phyloP scores from a whole-genome alignment of 2,113 vertebrate species.

The Mellivora capensis region DNA sequence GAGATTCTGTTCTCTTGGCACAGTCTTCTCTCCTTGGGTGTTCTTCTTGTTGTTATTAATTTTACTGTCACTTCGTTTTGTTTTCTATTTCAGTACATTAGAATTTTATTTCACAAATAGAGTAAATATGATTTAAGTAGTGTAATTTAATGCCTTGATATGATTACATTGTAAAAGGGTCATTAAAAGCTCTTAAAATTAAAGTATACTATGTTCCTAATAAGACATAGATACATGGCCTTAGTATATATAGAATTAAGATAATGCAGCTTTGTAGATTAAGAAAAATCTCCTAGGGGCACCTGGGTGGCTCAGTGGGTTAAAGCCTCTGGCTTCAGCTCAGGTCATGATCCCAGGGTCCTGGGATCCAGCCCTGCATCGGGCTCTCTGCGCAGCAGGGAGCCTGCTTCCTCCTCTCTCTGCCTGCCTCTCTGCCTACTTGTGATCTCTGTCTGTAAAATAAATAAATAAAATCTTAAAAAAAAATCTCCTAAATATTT shows the following conservation, averaged over 20 bases:
- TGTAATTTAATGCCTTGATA: constrained; percentile 19
- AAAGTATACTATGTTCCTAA: not conserved
- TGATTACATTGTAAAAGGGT: constrained; percentile 33
- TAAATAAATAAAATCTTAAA: no score
- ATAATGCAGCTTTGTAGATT: constrained; percentile 22
- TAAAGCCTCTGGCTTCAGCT: no score
- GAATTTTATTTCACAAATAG: constrained; percentile 26
- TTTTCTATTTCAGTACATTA: constrained; percentile 54
- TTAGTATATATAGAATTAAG: not conserved
- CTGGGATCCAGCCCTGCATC: no score
- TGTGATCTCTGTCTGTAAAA: no score
- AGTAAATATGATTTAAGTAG: not conserved
- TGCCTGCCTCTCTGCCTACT: no score
- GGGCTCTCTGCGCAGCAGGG: no score
- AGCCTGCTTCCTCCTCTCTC: no score
- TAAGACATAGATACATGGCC: not conserved
- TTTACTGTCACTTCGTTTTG: constrained; percentile 27
- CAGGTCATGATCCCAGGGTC: no score
- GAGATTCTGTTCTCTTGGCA: constrained; percentile 62
- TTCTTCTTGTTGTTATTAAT: constrained; percentile 35
- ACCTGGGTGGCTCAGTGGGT: no score
- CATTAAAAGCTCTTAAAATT: not conserved
- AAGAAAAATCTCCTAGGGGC: not conserved
- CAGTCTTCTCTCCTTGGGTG: constrained; percentile 28
- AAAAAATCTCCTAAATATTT: not conserved